These are phyloP conservation scores for Apostichopus californicus DNA, from an alignment of 35 echinoderm and acorn worm genomes.

Conservation along the genomic window DNA sequence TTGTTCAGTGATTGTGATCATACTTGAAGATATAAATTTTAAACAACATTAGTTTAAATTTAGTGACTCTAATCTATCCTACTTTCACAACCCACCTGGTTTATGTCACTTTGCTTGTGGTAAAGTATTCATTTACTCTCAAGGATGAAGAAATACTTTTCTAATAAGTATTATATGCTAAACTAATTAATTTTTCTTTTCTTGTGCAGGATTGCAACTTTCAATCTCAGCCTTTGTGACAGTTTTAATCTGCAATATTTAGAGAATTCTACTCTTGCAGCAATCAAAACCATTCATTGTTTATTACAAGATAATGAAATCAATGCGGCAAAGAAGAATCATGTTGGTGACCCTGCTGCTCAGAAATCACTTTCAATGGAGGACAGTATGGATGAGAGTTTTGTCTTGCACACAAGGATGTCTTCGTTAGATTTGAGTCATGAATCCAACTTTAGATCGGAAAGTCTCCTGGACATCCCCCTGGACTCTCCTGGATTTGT, in stretches of 20 bases:
- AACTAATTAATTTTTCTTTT: background rate
- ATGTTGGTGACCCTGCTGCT: background rate
- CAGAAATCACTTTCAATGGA: background rate
- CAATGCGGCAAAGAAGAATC: background rate
- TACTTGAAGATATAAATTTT: too few species aligned
- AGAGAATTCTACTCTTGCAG: background rate
- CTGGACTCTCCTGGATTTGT: background rate
- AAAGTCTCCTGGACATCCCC: background rate
- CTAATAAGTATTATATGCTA: too few species aligned
- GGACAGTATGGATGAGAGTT: conserved; percentile 43
- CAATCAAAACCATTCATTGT: background rate
- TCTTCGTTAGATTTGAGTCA: conserved; percentile 17
- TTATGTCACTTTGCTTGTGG: too few species aligned
- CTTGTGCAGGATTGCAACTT: background rate
- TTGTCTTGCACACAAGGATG: conserved; percentile 41
- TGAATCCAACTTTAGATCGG: background rate
- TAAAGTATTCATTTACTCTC: too few species aligned
- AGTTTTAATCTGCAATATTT: conserved; percentile 2
- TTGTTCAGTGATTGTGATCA: too few species aligned
- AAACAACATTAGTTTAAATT: too few species aligned
- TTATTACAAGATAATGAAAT: background rate
- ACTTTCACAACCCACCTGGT: too few species aligned
- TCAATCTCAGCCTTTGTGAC: conserved; percentile 37
- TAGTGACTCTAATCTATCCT: too few species aligned
- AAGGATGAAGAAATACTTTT: too few species aligned